A percentile compares a stretch with the other conserved stretches of the same genome.
phyloP scores from a whole-genome alignment of 2,888 invertebrate species.

The Vesta saturnalis region DNA sequence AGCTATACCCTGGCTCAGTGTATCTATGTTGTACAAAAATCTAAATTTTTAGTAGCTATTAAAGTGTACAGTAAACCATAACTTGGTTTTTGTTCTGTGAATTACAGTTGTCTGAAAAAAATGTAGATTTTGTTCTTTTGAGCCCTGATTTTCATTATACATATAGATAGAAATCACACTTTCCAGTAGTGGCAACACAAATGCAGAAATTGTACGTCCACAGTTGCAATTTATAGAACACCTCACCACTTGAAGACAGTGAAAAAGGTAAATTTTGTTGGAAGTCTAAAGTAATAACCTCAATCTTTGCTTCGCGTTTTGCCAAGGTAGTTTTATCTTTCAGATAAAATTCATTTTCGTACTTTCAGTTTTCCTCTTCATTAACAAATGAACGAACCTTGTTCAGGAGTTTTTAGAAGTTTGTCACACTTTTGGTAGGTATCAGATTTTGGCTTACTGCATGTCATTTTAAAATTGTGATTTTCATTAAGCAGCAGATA shows the following conservation, averaged over 20 bases:
- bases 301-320: background rate
- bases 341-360: conserved; percentile 11
- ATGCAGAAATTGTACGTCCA: conserved; percentile 22
- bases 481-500: too few relatives aligned
- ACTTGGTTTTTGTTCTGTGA: too few relatives aligned
- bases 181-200: background rate
- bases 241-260: conserved; percentile 20
- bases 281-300: conserved; percentile 19
- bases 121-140: conserved; percentile 11
- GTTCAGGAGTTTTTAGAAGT: too few relatives aligned
- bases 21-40: conserved; percentile 3
- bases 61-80: too few relatives aligned
- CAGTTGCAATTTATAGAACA: conserved; percentile 18
- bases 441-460: background rate
- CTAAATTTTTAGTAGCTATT: conserved; percentile 6
- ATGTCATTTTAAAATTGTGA: conserved; percentile 15
- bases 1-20: conserved; percentile 4
- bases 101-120: conserved; percentile 18
- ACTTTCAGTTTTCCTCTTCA: background rate
- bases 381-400: too few relatives aligned
- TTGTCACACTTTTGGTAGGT: conserved; percentile 16
- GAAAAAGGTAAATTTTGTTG: conserved; percentile 26
- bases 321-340: conserved; percentile 10
- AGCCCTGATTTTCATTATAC: background rate
- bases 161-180: background rate